Conservation (phyloP, 1,140 invertebrate genomes). For the Brachionus sp. region DNA sequence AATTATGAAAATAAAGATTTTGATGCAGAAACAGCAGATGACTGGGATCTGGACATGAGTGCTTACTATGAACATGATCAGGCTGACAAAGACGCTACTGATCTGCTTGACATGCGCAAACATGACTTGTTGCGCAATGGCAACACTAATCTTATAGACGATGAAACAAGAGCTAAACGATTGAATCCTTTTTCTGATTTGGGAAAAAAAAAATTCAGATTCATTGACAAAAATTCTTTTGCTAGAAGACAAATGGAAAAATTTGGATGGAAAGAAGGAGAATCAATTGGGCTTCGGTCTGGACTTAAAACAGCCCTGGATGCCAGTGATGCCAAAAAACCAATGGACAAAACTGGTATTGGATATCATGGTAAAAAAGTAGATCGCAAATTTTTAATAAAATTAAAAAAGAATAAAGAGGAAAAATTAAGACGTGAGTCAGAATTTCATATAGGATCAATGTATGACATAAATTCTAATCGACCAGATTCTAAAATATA, state of each 20-base stretch:
- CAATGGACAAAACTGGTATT: conserved; percentile 54
- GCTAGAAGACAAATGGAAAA: conserved; percentile 62
- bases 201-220: neutral
- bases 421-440: neutral
- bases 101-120: conserved; percentile 60
- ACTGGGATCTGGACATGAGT: conserved; percentile 66
- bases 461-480: neutral
- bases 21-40: conserved; percentile 65
- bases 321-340: conserved; percentile 55
- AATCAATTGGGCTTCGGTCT: conserved; percentile 59
- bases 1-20: conserved; percentile 57
- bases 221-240: conserved; percentile 49
- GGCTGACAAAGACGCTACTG: conserved; percentile 61
- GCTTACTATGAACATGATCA: conserved; percentile 60
- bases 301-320: conserved; percentile 56
- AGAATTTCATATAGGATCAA: neutral
- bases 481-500: neutral
- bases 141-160: conserved; percentile 50
- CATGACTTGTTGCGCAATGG: conserved; percentile 54
- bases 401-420: conserved; percentile 14
- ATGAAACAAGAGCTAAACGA: conserved; percentile 49
- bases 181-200: conserved; percentile 47
- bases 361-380: conserved; percentile 50
- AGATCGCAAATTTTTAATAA: neutral
- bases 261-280: conserved; percentile 64